Evolutionary conservation across 2,113 vertebrate species (phyloP).

Genomic region (Calonectris borealis): DNA sequence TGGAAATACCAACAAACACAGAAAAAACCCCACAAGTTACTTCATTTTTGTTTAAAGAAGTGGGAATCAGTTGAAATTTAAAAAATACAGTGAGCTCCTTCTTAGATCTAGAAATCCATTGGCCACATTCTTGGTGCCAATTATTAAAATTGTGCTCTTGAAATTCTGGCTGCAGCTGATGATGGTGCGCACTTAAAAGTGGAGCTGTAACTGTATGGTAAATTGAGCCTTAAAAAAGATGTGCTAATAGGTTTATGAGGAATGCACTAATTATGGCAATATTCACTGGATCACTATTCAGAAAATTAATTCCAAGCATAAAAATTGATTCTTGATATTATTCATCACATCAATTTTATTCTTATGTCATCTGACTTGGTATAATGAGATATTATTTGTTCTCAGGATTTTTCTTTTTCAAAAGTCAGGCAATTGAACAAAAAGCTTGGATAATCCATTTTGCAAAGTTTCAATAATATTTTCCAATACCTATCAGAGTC

Average conservation of each 20-base stretch:
- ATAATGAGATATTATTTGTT: neutral
- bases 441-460: neutral
- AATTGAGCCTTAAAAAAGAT: neutral
- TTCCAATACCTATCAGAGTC: neutral
- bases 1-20: neutral
- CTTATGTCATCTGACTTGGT: neutral
- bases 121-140: neutral
- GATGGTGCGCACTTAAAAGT: neutral
- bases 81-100: neutral
- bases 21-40: neutral
- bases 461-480: neutral
- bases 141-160: neutral
- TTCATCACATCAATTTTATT: neutral
- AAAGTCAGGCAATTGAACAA: neutral
- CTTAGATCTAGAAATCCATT: neutral
- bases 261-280: neutral
- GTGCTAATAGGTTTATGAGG: neutral
- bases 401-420: neutral
- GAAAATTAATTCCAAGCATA: slow-evolving; percentile 18
- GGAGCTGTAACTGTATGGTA: neutral
- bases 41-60: neutral
- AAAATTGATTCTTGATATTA: neutral
- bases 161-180: neutral
- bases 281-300: neutral
- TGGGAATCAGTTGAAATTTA: neutral